Percentiles rank a stretch among this genome's conserved stretches.
phyloP scores from a whole-genome alignment of 2,888 invertebrate species.

The Craniophora ligustri region DNA sequence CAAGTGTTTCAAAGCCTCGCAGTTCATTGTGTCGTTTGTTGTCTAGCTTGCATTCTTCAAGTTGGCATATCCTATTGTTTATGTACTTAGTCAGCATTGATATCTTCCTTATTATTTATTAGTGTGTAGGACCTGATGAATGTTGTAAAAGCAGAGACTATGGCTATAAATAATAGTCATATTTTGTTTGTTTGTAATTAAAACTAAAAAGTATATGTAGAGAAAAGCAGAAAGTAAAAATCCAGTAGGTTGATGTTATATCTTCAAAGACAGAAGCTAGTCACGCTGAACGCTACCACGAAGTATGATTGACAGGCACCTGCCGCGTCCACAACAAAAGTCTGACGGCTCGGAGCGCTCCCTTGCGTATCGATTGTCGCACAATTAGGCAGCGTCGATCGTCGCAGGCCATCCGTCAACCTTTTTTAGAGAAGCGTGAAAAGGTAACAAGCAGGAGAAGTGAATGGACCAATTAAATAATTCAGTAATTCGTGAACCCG shows the following conservation, averaged over 20 bases:
- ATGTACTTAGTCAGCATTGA: too few relatives aligned
- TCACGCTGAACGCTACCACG: neutral
- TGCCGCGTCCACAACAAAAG: slow-evolving; percentile 4
- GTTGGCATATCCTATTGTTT: too few relatives aligned
- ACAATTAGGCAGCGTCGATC: slow-evolving; percentile 76
- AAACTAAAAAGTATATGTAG: too few relatives aligned
- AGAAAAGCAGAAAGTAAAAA: too few relatives aligned
- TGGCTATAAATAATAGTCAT: too few relatives aligned
- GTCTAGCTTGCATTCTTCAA: too few relatives aligned
- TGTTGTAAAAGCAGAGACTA: too few relatives aligned
- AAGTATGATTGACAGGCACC: neutral
- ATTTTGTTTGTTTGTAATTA: too few relatives aligned
- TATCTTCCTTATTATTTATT: too few relatives aligned
- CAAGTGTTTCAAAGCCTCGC: too few relatives aligned
- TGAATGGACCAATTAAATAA: slow-evolving; percentile 89
- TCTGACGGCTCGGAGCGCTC: slow-evolving; percentile 6
- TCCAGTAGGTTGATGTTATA: neutral
- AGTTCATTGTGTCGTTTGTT: too few relatives aligned
- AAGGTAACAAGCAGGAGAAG: slow-evolving; percentile 83
- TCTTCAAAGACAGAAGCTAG: neutral
- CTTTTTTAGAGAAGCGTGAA: slow-evolving; percentile 80
- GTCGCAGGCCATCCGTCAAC: slow-evolving; percentile 78
- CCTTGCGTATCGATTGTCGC: slow-evolving; percentile 63
- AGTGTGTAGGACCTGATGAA: too few relatives aligned
- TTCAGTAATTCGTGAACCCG: slow-evolving; percentile 86